Conservation (phyloP, 2,797 vertebrate genomes). For the Syngnathus rostellatus region DNA sequence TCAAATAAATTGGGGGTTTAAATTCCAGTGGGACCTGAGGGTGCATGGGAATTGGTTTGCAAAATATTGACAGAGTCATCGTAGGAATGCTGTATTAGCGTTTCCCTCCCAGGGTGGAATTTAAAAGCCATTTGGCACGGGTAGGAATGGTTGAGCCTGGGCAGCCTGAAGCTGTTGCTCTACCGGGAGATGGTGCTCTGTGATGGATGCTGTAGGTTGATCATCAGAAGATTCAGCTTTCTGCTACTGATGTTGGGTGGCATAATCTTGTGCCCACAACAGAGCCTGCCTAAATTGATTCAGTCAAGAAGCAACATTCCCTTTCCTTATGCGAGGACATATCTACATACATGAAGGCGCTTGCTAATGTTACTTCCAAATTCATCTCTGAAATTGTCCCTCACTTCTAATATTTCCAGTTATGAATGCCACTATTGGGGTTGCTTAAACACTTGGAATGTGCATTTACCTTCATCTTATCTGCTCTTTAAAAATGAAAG, state of each 20-base stretch:
- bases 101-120: background rate
- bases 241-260: background rate
- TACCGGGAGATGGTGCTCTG: background rate
- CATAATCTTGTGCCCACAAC: background rate
- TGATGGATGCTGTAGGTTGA: background rate
- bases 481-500: too few relatives aligned
- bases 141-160: background rate
- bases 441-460: background rate
- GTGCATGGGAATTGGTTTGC: background rate
- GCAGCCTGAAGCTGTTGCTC: background rate
- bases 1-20: too few relatives aligned
- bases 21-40: background rate
- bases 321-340: background rate
- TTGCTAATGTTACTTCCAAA: background rate
- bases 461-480: background rate
- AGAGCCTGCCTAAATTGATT: too few relatives aligned
- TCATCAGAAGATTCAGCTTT: background rate
- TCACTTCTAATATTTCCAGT: background rate
- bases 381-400: background rate
- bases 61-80: background rate
- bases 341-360: background rate
- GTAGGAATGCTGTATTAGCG: background rate
- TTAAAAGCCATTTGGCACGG: background rate
- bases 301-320: too few relatives aligned
- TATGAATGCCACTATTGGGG: background rate